These are phyloP conservation scores for Zaprionus gabonicus DNA, from an alignment of 1,140 invertebrate genomes.

Conservation along the genomic window DNA sequence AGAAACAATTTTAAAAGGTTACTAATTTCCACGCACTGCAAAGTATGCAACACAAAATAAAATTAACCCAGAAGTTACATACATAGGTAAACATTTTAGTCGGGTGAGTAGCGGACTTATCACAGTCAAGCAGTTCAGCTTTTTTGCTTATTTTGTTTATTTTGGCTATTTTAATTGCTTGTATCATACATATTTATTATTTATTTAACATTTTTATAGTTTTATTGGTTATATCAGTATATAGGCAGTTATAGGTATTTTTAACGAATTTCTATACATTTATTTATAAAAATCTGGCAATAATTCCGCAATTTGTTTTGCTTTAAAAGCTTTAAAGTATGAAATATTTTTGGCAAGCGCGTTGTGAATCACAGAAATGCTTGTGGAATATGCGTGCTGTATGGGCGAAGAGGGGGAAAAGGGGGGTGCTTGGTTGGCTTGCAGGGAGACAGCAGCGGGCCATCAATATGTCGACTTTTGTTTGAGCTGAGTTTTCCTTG, in stretches of 20 bases:
- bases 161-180: background rate
- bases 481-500: conserved; percentile 35
- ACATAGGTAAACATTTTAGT: too few relatives aligned
- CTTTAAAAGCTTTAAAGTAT: conserved; percentile 14
- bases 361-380: conserved; percentile 49
- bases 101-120: too few relatives aligned
- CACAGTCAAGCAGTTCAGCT: background rate
- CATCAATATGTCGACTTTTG: conserved; percentile 64
- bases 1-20: too few relatives aligned
- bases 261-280: background rate
- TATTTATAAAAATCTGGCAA: too few relatives aligned
- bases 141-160: background rate
- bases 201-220: background rate
- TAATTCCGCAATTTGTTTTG: too few relatives aligned
- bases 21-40: too few relatives aligned
- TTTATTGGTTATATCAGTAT: background rate
- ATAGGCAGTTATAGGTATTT: background rate
- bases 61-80: too few relatives aligned
- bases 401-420: background rate
- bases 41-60: too few relatives aligned
- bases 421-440: background rate
- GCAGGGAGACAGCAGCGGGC: conserved; percentile 12
- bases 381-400: background rate
- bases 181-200: background rate
- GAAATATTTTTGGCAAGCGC: conserved; percentile 28